Evolutionary conservation across 2,113 vertebrate species (phyloP).

Genomic region (Marcusenius ussheri): DNA sequence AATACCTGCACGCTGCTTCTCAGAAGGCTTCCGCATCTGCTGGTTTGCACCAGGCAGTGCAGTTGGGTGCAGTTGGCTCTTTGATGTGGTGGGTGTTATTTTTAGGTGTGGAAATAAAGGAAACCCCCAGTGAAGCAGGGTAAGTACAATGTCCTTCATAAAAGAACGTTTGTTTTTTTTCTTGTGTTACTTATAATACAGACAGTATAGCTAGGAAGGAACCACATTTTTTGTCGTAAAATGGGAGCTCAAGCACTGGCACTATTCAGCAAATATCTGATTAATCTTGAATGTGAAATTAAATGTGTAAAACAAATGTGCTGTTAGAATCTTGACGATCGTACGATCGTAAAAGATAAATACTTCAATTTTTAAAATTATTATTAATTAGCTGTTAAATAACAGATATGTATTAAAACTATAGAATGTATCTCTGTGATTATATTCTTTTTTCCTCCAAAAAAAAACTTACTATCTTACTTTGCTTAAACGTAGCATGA

Average conservation of each 20-base stretch:
- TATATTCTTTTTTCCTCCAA: neutral
- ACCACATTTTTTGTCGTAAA: neutral
- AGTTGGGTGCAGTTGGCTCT: neutral
- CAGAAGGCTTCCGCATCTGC: neutral
- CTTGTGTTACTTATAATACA: neutral
- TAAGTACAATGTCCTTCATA: neutral
- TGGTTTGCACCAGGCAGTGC: neutral
- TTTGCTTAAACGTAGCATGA: neutral
- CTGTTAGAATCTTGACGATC: neutral
- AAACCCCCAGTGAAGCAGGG: neutral
- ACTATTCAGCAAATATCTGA: neutral
- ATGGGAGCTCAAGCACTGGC: neutral
- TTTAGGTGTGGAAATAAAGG: neutral
- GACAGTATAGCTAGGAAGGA: neutral
- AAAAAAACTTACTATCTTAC: neutral
- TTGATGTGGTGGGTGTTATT: neutral
- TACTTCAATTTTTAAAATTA: neutral
- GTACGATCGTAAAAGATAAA: neutral
- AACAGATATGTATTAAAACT: neutral
- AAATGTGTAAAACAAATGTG: neutral
- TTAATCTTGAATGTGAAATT: neutral
- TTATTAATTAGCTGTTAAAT: neutral
- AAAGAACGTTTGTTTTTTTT: neutral
- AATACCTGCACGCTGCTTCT: neutral
- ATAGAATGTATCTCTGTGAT: neutral